These are phyloP conservation scores for Solenopsis invicta DNA, from an alignment of 1,140 invertebrate genomes.

Conservation along the genomic window DNA sequence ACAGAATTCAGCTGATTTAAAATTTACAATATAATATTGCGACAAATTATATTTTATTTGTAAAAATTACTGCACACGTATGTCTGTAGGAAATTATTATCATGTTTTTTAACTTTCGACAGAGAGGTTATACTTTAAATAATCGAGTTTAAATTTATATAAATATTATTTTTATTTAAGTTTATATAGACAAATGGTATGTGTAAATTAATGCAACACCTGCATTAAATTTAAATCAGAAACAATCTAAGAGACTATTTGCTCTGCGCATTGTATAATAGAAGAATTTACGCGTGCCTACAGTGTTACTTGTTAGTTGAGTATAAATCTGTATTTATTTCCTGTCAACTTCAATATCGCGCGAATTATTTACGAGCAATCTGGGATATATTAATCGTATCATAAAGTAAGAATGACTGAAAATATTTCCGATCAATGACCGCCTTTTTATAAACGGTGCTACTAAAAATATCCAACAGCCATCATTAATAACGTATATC, in stretches of 20 bases:
- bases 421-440: conserved; percentile 29
- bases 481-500: neutral
- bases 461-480: neutral
- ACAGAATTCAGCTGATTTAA: conserved; percentile 33
- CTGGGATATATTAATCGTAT: neutral
- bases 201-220: neutral
- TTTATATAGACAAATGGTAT: neutral
- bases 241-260: neutral
- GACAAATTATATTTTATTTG: neutral
- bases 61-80: neutral
- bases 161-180: neutral
- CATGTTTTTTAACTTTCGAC: neutral
- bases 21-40: conserved; percentile 5
- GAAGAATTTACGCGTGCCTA: conserved; percentile 1
- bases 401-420: conserved; percentile 16
- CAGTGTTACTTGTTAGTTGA: conserved; percentile 6
- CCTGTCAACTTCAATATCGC: conserved; percentile 6
- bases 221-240: neutral
- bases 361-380: conserved; percentile 33
- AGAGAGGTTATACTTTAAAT: neutral
- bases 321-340: conserved; percentile 38
- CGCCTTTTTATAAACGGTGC: neutral
- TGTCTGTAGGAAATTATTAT: neutral
- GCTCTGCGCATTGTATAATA: neutral
- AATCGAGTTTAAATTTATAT: neutral